Conservation (phyloP, 2,888 invertebrate species). For the Cyclophora albipunctata region DNA sequence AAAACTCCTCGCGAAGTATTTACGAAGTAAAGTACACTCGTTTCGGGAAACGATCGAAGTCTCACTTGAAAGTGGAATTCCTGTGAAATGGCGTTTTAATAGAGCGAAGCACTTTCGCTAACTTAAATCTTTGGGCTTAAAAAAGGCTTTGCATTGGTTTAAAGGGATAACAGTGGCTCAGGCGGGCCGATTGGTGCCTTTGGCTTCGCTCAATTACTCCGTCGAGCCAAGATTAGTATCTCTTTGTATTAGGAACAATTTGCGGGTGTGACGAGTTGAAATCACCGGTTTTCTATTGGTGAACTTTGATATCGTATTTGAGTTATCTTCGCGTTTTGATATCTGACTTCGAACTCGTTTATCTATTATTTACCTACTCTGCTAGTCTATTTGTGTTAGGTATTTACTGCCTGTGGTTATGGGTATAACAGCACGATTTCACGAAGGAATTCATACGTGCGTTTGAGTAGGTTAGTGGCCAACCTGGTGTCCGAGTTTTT, state of each 20-base stretch:
- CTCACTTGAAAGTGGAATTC: constrained; percentile 40
- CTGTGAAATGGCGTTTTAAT: constrained; percentile 67
- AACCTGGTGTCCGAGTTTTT: no score
- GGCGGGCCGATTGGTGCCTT: constrained; percentile 63
- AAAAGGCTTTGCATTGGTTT: constrained; percentile 73
- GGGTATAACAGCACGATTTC: no score
- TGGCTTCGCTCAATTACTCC: constrained; percentile 67
- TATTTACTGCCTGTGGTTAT: no score
- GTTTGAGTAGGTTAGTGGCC: no score
- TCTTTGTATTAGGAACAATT: constrained; percentile 36
- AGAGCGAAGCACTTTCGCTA: constrained; percentile 70
- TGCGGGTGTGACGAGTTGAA: constrained; percentile 27
- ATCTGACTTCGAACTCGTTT: no score
- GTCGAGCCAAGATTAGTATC: constrained; percentile 57
- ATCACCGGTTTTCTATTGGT: constrained; percentile 26
- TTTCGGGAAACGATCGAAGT: constrained; percentile 23
- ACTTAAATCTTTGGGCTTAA: constrained; percentile 74
- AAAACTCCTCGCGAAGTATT: no score
- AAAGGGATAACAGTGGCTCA: constrained; percentile 69
- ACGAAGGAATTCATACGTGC: no score
- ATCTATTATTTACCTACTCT: no score
- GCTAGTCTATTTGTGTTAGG: no score
- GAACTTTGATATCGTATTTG: constrained; percentile 17
- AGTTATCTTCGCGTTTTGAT: background rate
- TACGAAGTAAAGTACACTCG: background rate